Evolutionary conservation across 2,113 vertebrate species (phyloP).

Genomic region (Pitta sordida): DNA sequence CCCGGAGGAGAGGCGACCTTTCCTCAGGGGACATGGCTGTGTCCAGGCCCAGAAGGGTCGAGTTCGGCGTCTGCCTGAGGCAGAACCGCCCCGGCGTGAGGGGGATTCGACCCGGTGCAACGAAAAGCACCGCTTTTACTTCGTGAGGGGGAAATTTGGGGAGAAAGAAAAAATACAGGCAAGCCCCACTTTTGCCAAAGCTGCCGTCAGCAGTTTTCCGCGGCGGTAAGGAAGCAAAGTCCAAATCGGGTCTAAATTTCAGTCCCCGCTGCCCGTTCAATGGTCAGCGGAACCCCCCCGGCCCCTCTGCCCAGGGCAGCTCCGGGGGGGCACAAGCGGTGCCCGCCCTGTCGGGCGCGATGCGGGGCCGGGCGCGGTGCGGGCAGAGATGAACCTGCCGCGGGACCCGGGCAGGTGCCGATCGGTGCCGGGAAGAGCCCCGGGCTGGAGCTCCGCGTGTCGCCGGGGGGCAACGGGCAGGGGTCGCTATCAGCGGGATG

Average conservation of each 20-base stretch:
- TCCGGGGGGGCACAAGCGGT: not conserved
- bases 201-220: slow-evolving; percentile 41
- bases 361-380: not conserved
- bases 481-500: not conserved
- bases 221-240: slow-evolving; percentile 18
- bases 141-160: not conserved
- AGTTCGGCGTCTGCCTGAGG: not conserved
- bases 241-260: slow-evolving; percentile 43
- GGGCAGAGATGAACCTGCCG: slow-evolving; percentile 33
- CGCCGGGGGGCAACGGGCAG: not conserved
- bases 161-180: not conserved
- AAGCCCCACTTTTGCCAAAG: slow-evolving; percentile 10
- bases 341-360: not conserved
- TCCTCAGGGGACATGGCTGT: not conserved
- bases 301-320: not conserved
- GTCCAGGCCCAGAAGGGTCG: not conserved
- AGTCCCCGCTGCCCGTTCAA: not conserved
- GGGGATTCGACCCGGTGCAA: not conserved
- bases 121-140: not conserved
- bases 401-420: not conserved
- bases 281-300: not conserved
- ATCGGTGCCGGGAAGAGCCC: not conserved
- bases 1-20: not conserved
- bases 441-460: not conserved
- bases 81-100: not conserved